Evolutionary conservation across 1,140 invertebrate genomes (phyloP), one percentile per base, ranked within the genome.

Genomic region (Sarcophaga peregrina): DNA sequence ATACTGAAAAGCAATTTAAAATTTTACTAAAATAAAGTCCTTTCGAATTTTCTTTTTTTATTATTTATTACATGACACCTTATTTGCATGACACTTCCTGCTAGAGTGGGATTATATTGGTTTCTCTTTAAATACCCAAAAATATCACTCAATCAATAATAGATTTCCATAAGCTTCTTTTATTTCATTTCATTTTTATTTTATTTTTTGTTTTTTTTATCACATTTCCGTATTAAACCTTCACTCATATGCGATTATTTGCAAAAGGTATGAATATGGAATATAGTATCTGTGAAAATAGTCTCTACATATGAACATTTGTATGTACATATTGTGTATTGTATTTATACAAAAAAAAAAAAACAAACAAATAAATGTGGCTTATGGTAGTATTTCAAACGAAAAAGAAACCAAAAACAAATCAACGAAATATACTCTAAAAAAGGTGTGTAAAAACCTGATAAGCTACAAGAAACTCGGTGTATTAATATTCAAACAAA

Each of bases 401-500:
- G 25, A 37, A 37, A 37, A 58, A 58, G 3, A 58, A n/a, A 13
- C 10, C 13, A 58, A n/a, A 58, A 7, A 1, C 13, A 58, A 58
- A 58, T 13, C 54, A 58, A 58, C 15, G 11, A 58, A 58, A 58
- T 58, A 11, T 13, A n/a, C 15, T 68, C 7, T 17, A 10, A 52
- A 52, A 68, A 17, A 68, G 17, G 17, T 68, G 62, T 68, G 62
- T 20, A 68, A 68, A 68, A 17, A 20, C 5, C 17, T 17, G 62
- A 68, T 68, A 68, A 68, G 62, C 62, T 17, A 20, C 54, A 13
- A 58, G n/a, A 58, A 54, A 58, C 15, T 58, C 25, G 25, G 4
- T 58, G 15, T 58, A 58, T 58, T 58, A n/a, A 58, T 58, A 58
- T n/a, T n/a, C 54, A n/a, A n/a, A 54, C 52, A 68, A 68, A 68